These are phyloP conservation scores for Tragelaphus scriptus DNA, from an alignment of 2,113 vertebrate species.

Conservation along the genomic window DNA sequence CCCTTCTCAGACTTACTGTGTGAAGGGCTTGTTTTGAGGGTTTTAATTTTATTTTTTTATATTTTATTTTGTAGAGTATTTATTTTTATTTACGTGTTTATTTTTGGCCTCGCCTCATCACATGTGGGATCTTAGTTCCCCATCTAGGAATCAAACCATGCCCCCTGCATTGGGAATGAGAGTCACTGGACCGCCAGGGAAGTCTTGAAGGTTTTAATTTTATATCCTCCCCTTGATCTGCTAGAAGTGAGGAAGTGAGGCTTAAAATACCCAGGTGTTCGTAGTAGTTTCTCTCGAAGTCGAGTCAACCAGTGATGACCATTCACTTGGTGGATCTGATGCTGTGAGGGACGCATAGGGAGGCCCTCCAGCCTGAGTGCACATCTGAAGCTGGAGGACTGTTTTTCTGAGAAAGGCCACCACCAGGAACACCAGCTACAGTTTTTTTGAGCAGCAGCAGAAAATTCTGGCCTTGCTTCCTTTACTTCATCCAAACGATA, in stretches of 20 bases:
- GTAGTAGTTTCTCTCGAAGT: neutral
- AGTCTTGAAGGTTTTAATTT: neutral
- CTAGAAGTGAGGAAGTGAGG: neutral
- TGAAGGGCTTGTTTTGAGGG: neutral
- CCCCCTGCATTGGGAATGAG: neutral
- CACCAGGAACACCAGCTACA: neutral
- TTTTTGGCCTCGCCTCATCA: neutral
- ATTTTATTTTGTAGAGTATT: neutral
- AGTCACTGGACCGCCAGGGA: neutral
- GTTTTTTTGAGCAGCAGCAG: neutral
- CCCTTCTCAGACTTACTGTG: neutral
- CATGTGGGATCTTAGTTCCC: neutral
- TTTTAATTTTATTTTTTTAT: neutral
- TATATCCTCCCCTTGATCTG: neutral
- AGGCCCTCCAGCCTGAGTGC: neutral
- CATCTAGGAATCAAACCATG: neutral
- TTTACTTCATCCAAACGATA: neutral
- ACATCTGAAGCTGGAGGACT: neutral
- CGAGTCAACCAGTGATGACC: neutral
- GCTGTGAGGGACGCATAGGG: neutral
- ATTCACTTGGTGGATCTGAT: neutral
- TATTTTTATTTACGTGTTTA: neutral
- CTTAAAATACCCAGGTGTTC: neutral
- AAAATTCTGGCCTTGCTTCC: neutral
- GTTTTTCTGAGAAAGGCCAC: neutral